Base-by-base conservation (phyloP, 35 echinoderm and acorn worm genomes). In the Lytechinus variegatus region DNA sequence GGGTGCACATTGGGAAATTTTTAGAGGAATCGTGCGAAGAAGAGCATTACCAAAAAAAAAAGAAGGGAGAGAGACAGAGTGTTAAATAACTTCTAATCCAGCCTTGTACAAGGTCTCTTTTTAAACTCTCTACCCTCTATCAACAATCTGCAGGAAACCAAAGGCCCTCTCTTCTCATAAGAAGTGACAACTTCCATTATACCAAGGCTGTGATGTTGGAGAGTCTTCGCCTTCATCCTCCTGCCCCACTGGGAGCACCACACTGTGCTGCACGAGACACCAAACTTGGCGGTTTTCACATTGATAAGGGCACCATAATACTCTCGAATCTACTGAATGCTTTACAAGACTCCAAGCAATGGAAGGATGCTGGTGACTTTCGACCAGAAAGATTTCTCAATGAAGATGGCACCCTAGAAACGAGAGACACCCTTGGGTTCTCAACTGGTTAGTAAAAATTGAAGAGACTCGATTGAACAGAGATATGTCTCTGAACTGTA, bases 171-270 rank as follows among this genome's bases (percentile, higher is more conserved):
- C 53, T 57, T 11, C 92, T 55, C 27, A 27, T 55, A 57, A 54
- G 55, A 54, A 57, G 54, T n/a, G 53, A 24, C 11, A 94, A 87
- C 33, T 86, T 96, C 16, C 95, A 61, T 4, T 94, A 54, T 54
- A 96, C 95, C 27, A 87, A 87, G 51, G 95, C 95, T 2, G 66
- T 56, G 52, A 96, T 96, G 28, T 29, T 94, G 13, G 95, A 96
- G 61, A 96, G 58, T 28, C 54, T 94, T 44, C 95, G 95, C 54
- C 54, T 94, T 14, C 58, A 71, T 9, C 79, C 91, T 44, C 95
- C 91, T 24, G 90, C 91, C 6, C 61, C 90, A 52, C 91, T 94
- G 11, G 92, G 58, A 19, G 91, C 93, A 4, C 95, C 95, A 13
- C 95, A 96, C 86, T 54, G 52, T 52, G 86, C 95, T 9, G 71